Percentiles rank a stretch among this genome's conserved stretches.
These are phyloP conservation scores for Saturnia pavonia DNA, from an alignment of 2,888 invertebrate species.

Conservation along the genomic window DNA sequence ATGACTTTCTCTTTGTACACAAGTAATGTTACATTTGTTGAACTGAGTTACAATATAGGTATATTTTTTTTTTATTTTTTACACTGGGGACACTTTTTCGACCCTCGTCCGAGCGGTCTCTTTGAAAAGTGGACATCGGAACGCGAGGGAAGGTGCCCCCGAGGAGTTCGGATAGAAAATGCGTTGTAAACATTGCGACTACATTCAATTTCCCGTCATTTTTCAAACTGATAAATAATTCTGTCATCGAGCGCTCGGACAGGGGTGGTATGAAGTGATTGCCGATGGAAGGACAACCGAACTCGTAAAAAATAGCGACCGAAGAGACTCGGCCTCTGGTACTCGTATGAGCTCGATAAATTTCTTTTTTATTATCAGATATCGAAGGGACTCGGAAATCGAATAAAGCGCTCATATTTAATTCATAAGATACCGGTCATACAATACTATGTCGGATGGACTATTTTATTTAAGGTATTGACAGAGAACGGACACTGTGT, in stretches of 20 bases:
- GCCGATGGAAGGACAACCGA: slow-evolving; percentile 72
- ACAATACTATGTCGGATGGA: slow-evolving; percentile 72
- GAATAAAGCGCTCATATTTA: slow-evolving; percentile 82
- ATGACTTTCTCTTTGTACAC: slow-evolving; percentile 72
- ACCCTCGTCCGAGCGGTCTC: slow-evolving; percentile 82
- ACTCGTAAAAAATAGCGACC: slow-evolving; percentile 77
- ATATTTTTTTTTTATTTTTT: slow-evolving; percentile 79
- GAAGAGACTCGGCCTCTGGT: slow-evolving; percentile 63
- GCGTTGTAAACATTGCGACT: slow-evolving; percentile 83
- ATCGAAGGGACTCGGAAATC: slow-evolving; percentile 81
- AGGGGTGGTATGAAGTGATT: slow-evolving; percentile 82
- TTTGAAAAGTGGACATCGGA: slow-evolving; percentile 82
- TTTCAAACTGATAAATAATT: slow-evolving; percentile 84
- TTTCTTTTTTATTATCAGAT: slow-evolving; percentile 82
- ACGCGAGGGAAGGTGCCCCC: slow-evolving; percentile 81
- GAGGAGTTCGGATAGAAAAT: slow-evolving; percentile 79
- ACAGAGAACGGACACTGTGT: slow-evolving; percentile 64
- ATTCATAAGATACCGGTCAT: slow-evolving; percentile 81
- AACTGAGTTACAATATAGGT: slow-evolving; percentile 74
- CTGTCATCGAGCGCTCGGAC: slow-evolving; percentile 81
- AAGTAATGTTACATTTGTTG: slow-evolving; percentile 67
- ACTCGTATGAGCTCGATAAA: slow-evolving; percentile 76
- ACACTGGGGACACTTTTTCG: slow-evolving; percentile 81
- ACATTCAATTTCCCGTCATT: slow-evolving; percentile 84
- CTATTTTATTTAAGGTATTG: slow-evolving; percentile 80